Evolutionary conservation across 2,113 vertebrate genomes (phyloP).

Genomic region (Ovibos moschatus): DNA sequence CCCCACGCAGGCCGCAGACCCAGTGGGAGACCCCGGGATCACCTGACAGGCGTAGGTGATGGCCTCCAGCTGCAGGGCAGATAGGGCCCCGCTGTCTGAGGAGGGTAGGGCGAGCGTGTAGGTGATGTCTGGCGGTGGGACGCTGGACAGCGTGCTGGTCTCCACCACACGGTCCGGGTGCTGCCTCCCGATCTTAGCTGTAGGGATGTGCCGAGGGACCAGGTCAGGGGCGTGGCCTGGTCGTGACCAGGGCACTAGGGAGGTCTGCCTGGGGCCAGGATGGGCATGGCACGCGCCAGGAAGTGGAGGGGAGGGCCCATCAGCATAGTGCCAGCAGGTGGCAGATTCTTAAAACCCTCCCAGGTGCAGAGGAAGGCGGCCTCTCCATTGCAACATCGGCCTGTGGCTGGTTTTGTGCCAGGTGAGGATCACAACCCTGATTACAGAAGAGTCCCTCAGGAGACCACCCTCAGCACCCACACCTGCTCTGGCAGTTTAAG

Average conservation of each 20-base stretch:
- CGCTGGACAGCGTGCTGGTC: constrained; percentile 97
- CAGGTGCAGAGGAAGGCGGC: neutral
- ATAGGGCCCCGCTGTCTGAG: constrained; percentile 86
- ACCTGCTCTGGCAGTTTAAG: neutral
- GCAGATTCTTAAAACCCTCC: neutral
- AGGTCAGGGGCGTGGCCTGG: neutral
- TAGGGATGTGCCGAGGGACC: neutral
- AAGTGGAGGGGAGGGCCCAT: neutral
- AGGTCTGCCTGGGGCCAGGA: neutral
- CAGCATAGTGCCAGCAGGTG: neutral
- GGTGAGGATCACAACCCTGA: neutral
- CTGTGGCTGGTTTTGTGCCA: neutral
- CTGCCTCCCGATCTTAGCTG: constrained; percentile 94
- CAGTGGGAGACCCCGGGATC: neutral
- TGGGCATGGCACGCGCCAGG: neutral
- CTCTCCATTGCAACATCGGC: no score
- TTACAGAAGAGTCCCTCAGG: neutral
- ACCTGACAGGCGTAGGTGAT: constrained; percentile 98
- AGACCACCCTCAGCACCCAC: neutral
- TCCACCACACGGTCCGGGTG: constrained; percentile 98
- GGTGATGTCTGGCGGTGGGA: constrained; percentile 95
- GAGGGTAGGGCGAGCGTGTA: constrained; percentile 90
- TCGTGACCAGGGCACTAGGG: neutral
- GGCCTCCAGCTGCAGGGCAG: constrained; percentile 97
- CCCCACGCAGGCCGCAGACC: neutral